Evolutionary conservation across 2,888 invertebrate genomes (phyloP).

Genomic region (Marasmarcha lunaedactyla): DNA sequence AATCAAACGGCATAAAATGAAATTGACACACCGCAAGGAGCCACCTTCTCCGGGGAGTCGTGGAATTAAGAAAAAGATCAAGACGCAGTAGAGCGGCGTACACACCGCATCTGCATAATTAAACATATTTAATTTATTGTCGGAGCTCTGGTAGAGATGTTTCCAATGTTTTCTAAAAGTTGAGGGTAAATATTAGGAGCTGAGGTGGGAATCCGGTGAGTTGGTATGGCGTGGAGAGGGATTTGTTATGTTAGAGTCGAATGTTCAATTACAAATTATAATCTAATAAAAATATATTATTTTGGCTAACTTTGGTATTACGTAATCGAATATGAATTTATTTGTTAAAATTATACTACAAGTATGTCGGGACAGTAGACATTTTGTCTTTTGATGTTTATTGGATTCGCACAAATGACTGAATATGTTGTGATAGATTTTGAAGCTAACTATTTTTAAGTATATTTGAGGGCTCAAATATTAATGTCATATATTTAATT

Average conservation of each 20-base stretch:
- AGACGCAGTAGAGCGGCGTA: conserved; percentile 25
- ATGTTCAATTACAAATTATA: too few species aligned
- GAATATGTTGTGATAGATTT: too few species aligned
- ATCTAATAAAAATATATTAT: too few species aligned
- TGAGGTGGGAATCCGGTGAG: conserved; percentile 49
- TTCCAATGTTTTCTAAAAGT: conserved; percentile 60
- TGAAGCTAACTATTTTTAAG: too few species aligned
- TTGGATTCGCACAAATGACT: too few species aligned
- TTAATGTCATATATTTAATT: too few species aligned
- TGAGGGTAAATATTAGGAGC: conserved; percentile 61
- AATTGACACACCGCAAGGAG: neutral
- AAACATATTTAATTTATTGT: conserved; percentile 66
- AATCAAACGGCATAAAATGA: neutral
- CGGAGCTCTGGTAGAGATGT: conserved; percentile 45
- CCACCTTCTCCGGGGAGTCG: neutral
- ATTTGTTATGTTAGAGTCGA: conserved; percentile 11
- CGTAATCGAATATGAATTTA: too few species aligned
- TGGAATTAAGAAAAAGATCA: neutral
- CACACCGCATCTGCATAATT: conserved; percentile 46
- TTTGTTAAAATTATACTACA: too few species aligned
- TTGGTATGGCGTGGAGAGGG: conserved; percentile 22
- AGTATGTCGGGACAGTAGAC: too few species aligned
- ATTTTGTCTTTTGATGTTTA: too few species aligned
- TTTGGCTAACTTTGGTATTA: too few species aligned
- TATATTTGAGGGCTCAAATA: too few species aligned